phyloP scores from a whole-genome alignment of 1,140 invertebrate species.

The Gerris buenoi region DNA sequence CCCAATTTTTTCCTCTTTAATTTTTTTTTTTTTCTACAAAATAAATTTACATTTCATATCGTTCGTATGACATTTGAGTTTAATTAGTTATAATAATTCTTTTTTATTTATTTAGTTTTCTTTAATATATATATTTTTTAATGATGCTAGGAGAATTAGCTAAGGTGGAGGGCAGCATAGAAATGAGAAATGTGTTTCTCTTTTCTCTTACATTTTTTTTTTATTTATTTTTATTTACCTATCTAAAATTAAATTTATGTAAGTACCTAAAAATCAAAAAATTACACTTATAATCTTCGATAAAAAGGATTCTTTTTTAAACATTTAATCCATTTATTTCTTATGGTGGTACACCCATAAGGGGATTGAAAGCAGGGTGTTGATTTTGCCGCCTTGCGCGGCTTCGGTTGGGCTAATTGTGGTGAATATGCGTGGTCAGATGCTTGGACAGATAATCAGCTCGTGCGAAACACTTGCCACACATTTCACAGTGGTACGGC shows the following conservation, averaged over 20 bases:
- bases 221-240: not conserved
- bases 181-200: not conserved
- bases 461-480: conserved; percentile 75
- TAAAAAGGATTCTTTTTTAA: not conserved
- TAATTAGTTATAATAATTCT: too few relatives aligned
- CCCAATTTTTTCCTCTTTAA: too few relatives aligned
- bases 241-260: not conserved
- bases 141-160: not conserved
- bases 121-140: not conserved
- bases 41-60: too few relatives aligned
- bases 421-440: conserved; percentile 70
- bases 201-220: not conserved
- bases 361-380: not conserved
- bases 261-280: not conserved
- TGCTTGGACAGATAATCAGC: conserved; percentile 83
- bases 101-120: not conserved
- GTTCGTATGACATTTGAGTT: not conserved
- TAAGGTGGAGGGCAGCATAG: not conserved
- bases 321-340: not conserved
- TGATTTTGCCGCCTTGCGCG: not conserved
- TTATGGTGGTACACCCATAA: not conserved
- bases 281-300: too few relatives aligned
- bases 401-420: conserved; percentile 14
- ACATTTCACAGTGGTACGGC: conserved; percentile 78
- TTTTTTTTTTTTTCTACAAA: too few relatives aligned